phyloP scores from a whole-genome alignment of 1,140 invertebrate genomes.

The Conus ventricosus region DNA sequence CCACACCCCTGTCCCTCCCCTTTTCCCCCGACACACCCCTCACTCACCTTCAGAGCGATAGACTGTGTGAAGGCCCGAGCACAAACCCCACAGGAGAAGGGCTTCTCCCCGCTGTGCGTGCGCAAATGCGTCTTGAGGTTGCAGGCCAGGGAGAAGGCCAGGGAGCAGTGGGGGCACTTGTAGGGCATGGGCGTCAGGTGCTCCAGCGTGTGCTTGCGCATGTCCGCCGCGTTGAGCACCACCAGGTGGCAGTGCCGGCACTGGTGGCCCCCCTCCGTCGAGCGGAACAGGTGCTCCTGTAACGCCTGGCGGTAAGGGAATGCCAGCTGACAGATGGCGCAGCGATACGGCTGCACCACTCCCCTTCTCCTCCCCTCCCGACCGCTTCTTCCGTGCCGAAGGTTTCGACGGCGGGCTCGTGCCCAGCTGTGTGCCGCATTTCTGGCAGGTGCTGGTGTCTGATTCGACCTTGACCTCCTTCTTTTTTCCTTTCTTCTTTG shows the following conservation, averaged over 20 bases:
- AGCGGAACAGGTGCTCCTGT: constrained; percentile 16
- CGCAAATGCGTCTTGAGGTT: constrained; percentile 32
- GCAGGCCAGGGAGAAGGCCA: constrained; percentile 80
- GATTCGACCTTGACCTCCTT: background rate
- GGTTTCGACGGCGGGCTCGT: background rate
- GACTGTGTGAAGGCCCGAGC: constrained; percentile 25
- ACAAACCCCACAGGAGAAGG: constrained; percentile 36
- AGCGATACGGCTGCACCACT: constrained; percentile 11
- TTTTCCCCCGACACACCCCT: no score
- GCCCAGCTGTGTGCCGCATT: constrained; percentile 21
- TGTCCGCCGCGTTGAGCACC: constrained; percentile 43
- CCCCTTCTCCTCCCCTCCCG: background rate
- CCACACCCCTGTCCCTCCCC: no score
- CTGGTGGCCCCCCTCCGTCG: background rate
- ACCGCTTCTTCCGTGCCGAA: background rate
- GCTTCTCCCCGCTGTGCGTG: constrained; percentile 45
- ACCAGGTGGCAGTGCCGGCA: constrained; percentile 44
- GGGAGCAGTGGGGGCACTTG: constrained; percentile 90
- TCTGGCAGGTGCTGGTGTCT: constrained; percentile 12
- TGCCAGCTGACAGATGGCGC: background rate
- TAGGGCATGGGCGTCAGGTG: constrained; percentile 93
- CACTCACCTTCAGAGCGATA: constrained; percentile 22
- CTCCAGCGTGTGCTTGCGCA: constrained; percentile 51
- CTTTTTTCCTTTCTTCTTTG: constrained; percentile 4
- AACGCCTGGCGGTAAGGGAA: constrained; percentile 14